Evolutionary conservation across 2,113 vertebrate genomes (phyloP).

Genomic region (Cygnus buccinator): DNA sequence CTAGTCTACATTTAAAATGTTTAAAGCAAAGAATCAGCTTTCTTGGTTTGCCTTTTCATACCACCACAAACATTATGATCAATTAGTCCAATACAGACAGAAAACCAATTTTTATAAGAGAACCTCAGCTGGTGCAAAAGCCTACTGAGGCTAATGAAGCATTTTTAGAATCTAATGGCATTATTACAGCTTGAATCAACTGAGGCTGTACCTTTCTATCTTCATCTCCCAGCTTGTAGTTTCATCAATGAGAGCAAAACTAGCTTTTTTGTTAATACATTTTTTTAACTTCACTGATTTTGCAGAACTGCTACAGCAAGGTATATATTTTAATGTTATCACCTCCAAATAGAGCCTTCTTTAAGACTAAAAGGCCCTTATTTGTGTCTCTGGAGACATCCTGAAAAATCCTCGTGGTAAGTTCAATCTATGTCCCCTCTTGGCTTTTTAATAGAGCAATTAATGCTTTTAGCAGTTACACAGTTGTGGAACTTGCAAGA

Average conservation of each 20-base stretch:
- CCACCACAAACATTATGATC: neutral
- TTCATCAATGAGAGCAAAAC: neutral
- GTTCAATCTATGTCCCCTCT: neutral
- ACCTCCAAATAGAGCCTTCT: neutral
- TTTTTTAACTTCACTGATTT: neutral
- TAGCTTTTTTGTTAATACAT: neutral
- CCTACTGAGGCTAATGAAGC: neutral
- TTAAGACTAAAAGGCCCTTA: neutral
- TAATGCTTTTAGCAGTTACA: neutral
- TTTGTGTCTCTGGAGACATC: neutral
- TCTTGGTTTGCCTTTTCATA: neutral
- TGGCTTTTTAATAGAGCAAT: neutral
- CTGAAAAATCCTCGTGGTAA: neutral
- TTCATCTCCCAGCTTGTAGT: neutral
- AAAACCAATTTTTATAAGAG: neutral
- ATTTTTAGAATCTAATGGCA: neutral
- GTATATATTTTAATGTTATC: neutral
- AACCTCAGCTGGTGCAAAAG: neutral
- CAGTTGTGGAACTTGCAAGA: neutral
- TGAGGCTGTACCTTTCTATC: neutral
- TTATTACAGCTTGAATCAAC: neutral
- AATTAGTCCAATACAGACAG: neutral
- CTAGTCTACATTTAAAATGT: neutral
- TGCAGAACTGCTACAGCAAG: neutral
- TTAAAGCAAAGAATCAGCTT: neutral